Base-by-base conservation (phyloP, 1,140 invertebrate species). In the Grapholita molesta region DNA sequence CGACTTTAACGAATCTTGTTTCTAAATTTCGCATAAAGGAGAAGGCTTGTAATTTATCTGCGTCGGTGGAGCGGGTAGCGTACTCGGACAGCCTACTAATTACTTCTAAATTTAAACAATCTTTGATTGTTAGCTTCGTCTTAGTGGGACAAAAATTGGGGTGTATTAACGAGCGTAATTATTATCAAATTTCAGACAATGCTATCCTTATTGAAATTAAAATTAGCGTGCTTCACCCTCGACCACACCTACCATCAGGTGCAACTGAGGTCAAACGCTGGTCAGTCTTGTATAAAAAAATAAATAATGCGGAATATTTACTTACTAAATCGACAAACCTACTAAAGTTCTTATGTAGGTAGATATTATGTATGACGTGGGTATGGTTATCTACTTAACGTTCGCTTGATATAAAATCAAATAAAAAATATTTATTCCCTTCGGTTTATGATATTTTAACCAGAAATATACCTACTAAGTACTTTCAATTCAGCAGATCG, bases 21-120 rank as follows among this genome's bases (percentile, higher is more conserved):
- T 25, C 12, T 25, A 7, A 32, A 28, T 28, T 18, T 23, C 25
- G n/a, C 55, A 61, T 30, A 61, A 61, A 61, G 30, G 53, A 61
- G n/a, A 61, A 61, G 24, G 55, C 55, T 61, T 61, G 55, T 61
- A 57, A 57, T 57, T 28, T 61, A n/a, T 5, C 24, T 30, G 55
- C 55, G n/a, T 23, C 52, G 38, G 35, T 6, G 48, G 1, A 25
- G 52, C 23, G 15, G 7, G 9, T 9, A 25, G 52, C 52, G 52
- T 55, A 55, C 52, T 25, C n/a, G 24, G 24, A 1, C 55, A 15
- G 55, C 55, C 55, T 61, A 28, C 24, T 61, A 61, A 61, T 61
- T 61, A 61, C 55, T 28, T 15, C 55, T 1, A 28, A 25, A 30
- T 61, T 25, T 28, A 7, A 30, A 61, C n/a, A 61, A 61, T 61